Base-by-base conservation (phyloP, 2,888 invertebrate species). In the Hirtodrosophila cameraria region DNA sequence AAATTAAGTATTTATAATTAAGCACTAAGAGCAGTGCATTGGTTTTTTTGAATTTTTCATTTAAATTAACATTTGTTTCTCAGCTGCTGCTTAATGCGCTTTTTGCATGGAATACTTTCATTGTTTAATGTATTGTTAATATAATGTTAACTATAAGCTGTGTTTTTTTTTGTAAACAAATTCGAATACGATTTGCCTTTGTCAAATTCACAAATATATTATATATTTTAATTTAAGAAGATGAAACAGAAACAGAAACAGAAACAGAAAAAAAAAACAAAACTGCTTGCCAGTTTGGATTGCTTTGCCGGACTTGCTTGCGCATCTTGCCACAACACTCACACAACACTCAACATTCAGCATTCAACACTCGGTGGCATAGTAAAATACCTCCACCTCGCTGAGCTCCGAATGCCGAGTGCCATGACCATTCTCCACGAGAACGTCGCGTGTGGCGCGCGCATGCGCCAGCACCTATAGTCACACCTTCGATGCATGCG, bases 401-500 rank as follows among this genome's bases (percentile, higher is more conserved):
- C 55, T 76, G 35, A 78, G 39, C 45, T 71, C 36, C 41, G 54
- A 38, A 48, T 60, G 67, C 23, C 45, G 55, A n/a, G n/a, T n/a
- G n/a, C 62, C 41, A 25, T 35, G 39, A 18, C 35, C 68, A 42
- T 55, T 62, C 31, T 75, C 71, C 25, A 72, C 70, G 59, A 75
- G 74, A 48, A 78, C 69, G 68, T 75, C 85, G 38, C 66, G 78
- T 62, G 75, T 73, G 77, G 75, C 87, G 86, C 77, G 79, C 83
- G 86, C 81, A 71, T 84, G 87, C 89, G 89, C 88, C 83, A 79
- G 74, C 82, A 86, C 89, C 88, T 90, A 90, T 87, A 90, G 90
- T 91, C 90, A 91, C 88, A 91, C 91, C 79, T 91, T 91, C 35
- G 91, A 91, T 13, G 91, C 90, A 52, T 90, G 88, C 55, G 89